Evolutionary conservation across 2,113 vertebrate genomes (phyloP), one percentile per base, ranked within the genome.

Genomic region (Rhinolophus ferrumequinum): DNA sequence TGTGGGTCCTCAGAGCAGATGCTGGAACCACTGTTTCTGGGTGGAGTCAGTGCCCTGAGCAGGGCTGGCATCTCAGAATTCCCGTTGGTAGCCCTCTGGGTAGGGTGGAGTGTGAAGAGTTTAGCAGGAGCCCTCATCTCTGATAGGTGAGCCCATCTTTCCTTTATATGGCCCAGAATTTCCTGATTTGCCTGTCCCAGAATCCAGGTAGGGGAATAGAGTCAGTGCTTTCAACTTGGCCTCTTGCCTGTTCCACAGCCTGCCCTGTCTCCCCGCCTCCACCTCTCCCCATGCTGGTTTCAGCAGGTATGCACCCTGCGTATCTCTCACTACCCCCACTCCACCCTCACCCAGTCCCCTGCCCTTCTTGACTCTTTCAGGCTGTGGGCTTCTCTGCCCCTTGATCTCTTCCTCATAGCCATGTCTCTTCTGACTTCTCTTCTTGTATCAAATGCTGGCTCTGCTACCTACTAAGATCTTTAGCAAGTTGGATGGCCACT

Each of bases 351-450:
- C 9, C 8, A 24, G 50, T 33, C 8, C 60, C 18, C 33, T 22
- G 50, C 16, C 38, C 35, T 26, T 22, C 8, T 19, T 8, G 44
- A 80, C 6, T 11, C 21, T 56, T 16, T 66, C 56, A 52, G 6
- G 22, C 35, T 47, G 4, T 8, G 50, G 8, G 28, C n/a, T 66
- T 79, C 75, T 62, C 62, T 73, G 79, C 24, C 41, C 47, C 58
- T 66, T 28, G 10, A 33, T 70, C 28, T 90, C 38, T 15, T 28
- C 76, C 80, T 93, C 15, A 26, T 26, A 30, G 26, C 44, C 16
- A 5, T 52, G n/a, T 79, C 41, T 83, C 50, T 93, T 80, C 82
- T 73, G 66, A 72, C 21, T 88, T 62, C 41, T 88, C 19, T 77
- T 28, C 62, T 38, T 26, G 26, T 30, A 24, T 85, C 19, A 44